Percentiles rank a stretch among this genome's conserved stretches.
Conservation (phyloP, 2,797 vertebrate species). For the Schizopygopsis malacanthus region DNA sequence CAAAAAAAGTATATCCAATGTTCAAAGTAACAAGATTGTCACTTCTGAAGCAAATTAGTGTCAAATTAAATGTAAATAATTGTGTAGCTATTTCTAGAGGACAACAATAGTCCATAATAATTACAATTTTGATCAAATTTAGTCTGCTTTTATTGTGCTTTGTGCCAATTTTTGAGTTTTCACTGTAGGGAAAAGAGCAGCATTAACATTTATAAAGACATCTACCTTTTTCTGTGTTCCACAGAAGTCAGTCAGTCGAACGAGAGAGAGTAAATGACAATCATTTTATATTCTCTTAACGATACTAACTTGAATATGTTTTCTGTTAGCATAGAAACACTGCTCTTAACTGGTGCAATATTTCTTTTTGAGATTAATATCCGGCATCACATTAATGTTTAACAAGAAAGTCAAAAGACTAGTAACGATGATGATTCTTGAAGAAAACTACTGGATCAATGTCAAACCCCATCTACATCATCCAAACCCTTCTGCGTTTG, state of each 20-base stretch:
- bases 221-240: background rate
- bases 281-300: background rate
- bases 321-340: background rate
- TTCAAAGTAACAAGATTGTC: background rate
- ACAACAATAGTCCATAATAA: background rate
- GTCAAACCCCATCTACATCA: constrained; percentile 32
- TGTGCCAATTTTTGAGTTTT: background rate
- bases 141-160: background rate
- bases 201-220: background rate
- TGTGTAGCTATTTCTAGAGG: background rate
- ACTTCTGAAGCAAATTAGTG: background rate
- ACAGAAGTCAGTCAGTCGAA: background rate
- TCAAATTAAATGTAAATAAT: background rate
- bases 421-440: constrained; percentile 25
- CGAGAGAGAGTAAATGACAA: background rate
- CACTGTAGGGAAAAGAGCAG: background rate
- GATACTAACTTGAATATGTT: background rate
- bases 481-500: constrained; percentile 7
- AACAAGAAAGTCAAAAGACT: constrained; percentile 36
- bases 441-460: constrained; percentile 53
- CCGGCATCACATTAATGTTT: constrained; percentile 17
- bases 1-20: no score
- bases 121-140: background rate
- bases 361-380: constrained; percentile 38
- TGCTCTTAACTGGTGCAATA: background rate